Base-by-base conservation (phyloP, 2,113 vertebrate genomes). In the Campylomormyrus numenius region DNA sequence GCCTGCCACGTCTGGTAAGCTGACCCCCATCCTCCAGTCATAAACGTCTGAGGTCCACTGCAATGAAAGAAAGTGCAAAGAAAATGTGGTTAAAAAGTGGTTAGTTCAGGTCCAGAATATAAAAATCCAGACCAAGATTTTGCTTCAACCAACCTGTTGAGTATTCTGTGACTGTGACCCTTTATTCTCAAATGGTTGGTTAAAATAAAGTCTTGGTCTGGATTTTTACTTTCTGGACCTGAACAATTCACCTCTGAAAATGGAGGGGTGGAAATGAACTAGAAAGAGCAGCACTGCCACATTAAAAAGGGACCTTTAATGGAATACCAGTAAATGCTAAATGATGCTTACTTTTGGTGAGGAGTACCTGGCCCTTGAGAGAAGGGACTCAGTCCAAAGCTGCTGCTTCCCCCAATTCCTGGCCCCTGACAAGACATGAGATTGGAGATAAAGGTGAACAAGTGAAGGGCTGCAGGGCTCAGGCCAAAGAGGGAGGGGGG, bases 1-100 rank as follows among this genome's bases (percentile, higher is more conserved):
- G 98, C 97, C 94, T 99, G 98, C 98, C 98, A 99, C 1, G 98
- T 97, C 94, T 98, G 98, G 95, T 99, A 99, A 92, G 98, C 97
- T 87, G 96, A 97, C 49, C 98, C 98, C 98, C 98, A 99, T 91
- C 97, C 97, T 93, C 98, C 98, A 0, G 97, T 96, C 97, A 99
- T 97, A 92, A 98, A 98, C 1, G 97, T 96, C 93, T 98, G 98
- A 94, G 97, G 97, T 74, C 97, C 97, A 89, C 98, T 99, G 52
- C 0, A 87, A 90, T 6, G 3, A 93, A 90, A 85, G 74, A 92
- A 90, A 6, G 24, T 42, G 56, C 11, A 88, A 10, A 35, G 58
- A 17, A 62, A 15, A 83, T 31, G 77, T 15, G 39, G 77, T 42
- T 19, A 83, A 21, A 17, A 56, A 56, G 53, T 56, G 19, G 17